Percentiles rank a stretch among this genome's conserved stretches.
These are phyloP conservation scores for Hypothenemus hampei DNA, from an alignment of 1,140 invertebrate genomes.

Conservation along the genomic window DNA sequence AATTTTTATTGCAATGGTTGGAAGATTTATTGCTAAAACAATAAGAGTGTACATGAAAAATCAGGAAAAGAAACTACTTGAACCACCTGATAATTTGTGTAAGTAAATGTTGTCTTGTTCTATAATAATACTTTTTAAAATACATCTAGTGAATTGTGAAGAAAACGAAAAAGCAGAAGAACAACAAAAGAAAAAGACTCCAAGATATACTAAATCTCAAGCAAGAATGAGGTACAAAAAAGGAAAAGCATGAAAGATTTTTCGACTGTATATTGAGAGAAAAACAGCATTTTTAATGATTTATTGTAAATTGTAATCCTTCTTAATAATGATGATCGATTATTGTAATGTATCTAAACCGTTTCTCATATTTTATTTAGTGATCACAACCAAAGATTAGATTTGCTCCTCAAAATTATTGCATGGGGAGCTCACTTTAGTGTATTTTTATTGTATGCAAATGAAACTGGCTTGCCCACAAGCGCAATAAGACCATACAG, in stretches of 20 bases:
- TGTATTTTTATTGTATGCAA: too few species aligned
- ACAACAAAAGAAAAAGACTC: conserved; percentile 34
- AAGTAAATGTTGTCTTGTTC: conserved; percentile 1
- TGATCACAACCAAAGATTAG: too few species aligned
- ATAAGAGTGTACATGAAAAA: conserved; percentile 54
- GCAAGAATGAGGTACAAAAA: conserved; percentile 64
- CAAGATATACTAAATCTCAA: conserved; percentile 63
- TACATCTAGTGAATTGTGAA: conserved; percentile 25
- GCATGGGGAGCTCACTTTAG: too few species aligned
- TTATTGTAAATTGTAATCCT: too few species aligned
- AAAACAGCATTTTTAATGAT: too few species aligned
- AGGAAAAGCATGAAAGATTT: conserved; percentile 51
- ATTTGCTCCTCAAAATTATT: too few species aligned
- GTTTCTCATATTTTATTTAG: too few species aligned
- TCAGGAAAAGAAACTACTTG: conserved; percentile 51
- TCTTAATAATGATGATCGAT: too few species aligned
- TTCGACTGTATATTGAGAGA: too few species aligned
- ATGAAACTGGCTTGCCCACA: too few species aligned
- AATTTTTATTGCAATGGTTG: conserved; percentile 55
- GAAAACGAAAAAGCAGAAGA: conserved; percentile 40
- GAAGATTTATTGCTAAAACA: conserved; percentile 52
- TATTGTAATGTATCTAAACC: too few species aligned
- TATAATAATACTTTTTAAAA: not conserved
- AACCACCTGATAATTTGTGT: conserved; percentile 52
- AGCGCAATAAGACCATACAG: too few species aligned